Base-by-base conservation (phyloP, 2,888 invertebrate species). In the Mesoligia furuncula region DNA sequence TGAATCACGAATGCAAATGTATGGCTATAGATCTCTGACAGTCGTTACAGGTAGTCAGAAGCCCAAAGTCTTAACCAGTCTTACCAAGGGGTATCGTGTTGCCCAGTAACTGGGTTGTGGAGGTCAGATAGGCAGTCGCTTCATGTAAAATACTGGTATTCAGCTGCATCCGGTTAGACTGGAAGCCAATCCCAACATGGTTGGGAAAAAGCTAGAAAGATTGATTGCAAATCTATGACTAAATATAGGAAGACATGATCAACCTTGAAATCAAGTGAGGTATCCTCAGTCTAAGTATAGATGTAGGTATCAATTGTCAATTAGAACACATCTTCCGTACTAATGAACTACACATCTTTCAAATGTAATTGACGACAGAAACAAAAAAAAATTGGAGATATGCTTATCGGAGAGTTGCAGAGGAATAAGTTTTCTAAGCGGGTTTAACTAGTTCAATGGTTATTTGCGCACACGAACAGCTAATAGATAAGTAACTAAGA, bases 401-500 rank as follows among this genome's bases (percentile, higher is more conserved):
- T 24, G 15, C 0, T 24, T 68, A 31, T 15, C 31, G 9, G 24
- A 68, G 1, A 31, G 24, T 31, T 48, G 2, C 45, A 67, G 36
- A 27, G 11, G 66, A 20, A 27, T 27, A 27, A 31, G 15, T 31
- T 24, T 68, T 48, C 48, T 9, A 36, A 68, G 24, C 68, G 13
- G 15, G 2, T 54, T 7, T 54, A 36, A 69, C 39, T 13, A 20
- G 39, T 57, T 65, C 27, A 61, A 48, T 27, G 4, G 8, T 39
- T 27, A 31, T 51, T 75, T 75, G 27, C 39, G 24, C 31, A 39
- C 48, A 1, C 1, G 42, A 42, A 20, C 13, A 15, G 27, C 36
- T 54, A 79, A 62, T 45, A 51, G 42, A 62, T 79, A 31, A 78
- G 20, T 48, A 62, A 74, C 68, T 57, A 68, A 51, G 64, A 65